Evolutionary conservation across 2,888 invertebrate species (phyloP), one percentile per base, ranked within the genome.

Genomic region (Phymatocera aterrima): DNA sequence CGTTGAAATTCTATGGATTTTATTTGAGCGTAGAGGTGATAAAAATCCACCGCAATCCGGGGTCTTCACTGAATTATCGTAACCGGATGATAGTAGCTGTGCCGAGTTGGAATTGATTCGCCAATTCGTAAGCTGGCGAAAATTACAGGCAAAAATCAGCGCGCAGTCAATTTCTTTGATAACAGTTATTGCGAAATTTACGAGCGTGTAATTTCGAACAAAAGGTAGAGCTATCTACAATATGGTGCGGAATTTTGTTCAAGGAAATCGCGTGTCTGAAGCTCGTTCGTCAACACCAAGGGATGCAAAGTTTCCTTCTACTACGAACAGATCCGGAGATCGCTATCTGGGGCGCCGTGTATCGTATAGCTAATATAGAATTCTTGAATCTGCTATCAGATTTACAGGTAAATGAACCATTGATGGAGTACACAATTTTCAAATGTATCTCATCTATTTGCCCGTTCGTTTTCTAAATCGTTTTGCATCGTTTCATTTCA

Each of bases 231-330:
- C n/a, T n/a, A n/a, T n/a, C n/a, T n/a, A n/a, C n/a, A n/a, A n/a
- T n/a, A n/a, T n/a, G n/a, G 28, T 18, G 3, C 28, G 28, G 48
- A 72, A 72, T 72, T 51, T 34, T 3, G n/a, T 34, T 72, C 48
- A 10, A 51, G 6, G 31, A 72, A 51, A 51, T 72, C 51, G 70
- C 48, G 51, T 72, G 70, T 51, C 34, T 31, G 15, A 18, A 34
- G 51, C 28, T 51, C 70, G 31, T 72, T 72, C n/a, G 31, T 48
- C 48, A 72, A 72, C n/a, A 5, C n/a, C 31, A 12, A 60, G 18
- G 34, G 61, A 57, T 57, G 57, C 57, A 57, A 57, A 57, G 57
- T 57, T 28, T 28, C 15, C 4, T 8, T 12, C 28, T 57, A 57
- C 28, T 28, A 57, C 28, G 57, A 57, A 21, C 24, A 57, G 28